Conservation (phyloP, 2,113 vertebrate species). For the Lagopus leucura region DNA sequence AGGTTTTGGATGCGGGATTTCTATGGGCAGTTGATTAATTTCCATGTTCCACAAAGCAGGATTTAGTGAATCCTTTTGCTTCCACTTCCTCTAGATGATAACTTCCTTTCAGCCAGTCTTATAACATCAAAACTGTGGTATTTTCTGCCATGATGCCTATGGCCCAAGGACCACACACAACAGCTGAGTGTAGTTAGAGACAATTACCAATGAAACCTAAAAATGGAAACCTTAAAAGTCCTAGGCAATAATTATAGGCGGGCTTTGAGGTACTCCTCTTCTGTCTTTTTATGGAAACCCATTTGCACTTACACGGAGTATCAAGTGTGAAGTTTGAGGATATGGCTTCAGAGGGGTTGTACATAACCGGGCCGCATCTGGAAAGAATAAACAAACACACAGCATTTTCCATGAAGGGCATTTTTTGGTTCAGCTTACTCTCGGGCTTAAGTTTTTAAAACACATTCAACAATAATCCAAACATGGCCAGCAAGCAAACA, state of each 20-base stretch:
- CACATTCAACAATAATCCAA: not conserved
- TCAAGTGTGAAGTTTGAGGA: not conserved
- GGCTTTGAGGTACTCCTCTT: not conserved
- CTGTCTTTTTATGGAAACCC: not conserved
- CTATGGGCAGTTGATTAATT: not conserved
- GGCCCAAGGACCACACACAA: not conserved
- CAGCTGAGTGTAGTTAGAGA: not conserved
- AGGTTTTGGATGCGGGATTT: not conserved
- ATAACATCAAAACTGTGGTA: not conserved
- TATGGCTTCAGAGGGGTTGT: not conserved
- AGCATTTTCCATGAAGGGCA: not conserved
- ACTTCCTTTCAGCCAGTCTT: not conserved
- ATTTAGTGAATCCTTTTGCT: not conserved
- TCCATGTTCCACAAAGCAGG: rapidly evolving
- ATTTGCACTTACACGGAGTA: not conserved
- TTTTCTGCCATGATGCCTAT: not conserved
- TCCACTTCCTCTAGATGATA: not conserved
- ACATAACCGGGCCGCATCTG: not conserved
- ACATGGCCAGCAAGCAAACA: not conserved
- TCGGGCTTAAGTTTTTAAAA: not conserved
- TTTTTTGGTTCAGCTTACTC: not conserved
- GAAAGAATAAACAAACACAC: not conserved
- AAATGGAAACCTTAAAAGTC: not conserved
- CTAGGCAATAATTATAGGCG: not conserved
- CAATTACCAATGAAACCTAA: not conserved